Evolutionary conservation across 2,797 vertebrate species (phyloP).

Genomic region (Serranus cabrilla): DNA sequence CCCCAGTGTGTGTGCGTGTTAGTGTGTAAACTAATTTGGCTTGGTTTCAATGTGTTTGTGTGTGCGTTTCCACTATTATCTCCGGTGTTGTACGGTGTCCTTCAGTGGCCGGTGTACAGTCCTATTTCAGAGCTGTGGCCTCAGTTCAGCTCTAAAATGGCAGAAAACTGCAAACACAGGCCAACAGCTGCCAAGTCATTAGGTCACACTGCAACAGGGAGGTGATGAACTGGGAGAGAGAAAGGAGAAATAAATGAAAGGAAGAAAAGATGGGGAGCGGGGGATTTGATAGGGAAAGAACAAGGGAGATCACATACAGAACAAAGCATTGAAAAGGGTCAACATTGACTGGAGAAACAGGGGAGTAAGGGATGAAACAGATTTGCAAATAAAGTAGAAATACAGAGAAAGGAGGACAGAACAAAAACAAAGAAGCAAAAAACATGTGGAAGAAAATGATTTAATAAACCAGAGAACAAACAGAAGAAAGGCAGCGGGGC

Average conservation of each 20-base stretch:
- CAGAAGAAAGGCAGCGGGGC: not conserved
- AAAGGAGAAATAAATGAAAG: not conserved
- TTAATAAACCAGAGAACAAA: not conserved
- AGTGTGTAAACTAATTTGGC: not conserved
- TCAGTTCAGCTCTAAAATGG: constrained; percentile 49
- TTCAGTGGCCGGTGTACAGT: constrained; percentile 28
- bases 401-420: not conserved
- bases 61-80: constrained; percentile 4
- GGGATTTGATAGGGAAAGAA: not conserved
- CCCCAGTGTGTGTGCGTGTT: not conserved
- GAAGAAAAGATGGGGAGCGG: not conserved
- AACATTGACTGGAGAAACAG: not conserved
- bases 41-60: not conserved
- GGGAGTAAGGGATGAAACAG: not conserved
- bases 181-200: constrained; percentile 71
- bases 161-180: constrained; percentile 67
- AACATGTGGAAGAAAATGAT: not conserved
- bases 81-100: constrained; percentile 10
- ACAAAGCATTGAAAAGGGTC: not conserved
- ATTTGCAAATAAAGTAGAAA: not conserved
- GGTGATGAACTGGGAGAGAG: constrained; percentile 45
- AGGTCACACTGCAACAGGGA: constrained; percentile 69
- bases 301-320: not conserved
- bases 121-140: constrained; percentile 27
- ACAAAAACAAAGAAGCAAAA: not conserved